These are phyloP conservation scores for Nephila pilipes DNA, from an alignment of 1,140 invertebrate genomes.

Conservation along the genomic window DNA sequence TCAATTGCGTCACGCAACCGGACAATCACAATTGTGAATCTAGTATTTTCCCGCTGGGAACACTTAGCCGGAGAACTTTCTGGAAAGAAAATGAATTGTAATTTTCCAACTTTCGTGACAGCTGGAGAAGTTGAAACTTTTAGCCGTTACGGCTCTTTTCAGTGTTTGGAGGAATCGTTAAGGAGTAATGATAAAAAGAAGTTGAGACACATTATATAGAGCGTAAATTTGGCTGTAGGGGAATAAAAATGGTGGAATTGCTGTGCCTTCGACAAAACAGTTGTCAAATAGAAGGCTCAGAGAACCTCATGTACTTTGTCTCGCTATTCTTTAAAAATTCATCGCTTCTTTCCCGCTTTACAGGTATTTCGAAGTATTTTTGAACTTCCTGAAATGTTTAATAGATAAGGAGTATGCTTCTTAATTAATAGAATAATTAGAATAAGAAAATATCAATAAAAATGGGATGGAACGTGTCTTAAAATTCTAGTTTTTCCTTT, in stretches of 20 bases:
- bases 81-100: conserved; percentile 44
- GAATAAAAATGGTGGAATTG: background rate
- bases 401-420: too few species aligned
- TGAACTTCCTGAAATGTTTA: too few species aligned
- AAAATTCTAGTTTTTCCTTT: too few species aligned
- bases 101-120: conserved; percentile 26
- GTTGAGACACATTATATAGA: background rate
- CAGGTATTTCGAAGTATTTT: too few species aligned
- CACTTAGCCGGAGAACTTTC: conserved; percentile 39
- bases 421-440: too few species aligned
- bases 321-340: background rate
- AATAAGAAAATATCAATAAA: too few species aligned
- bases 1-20: conserved; percentile 56
- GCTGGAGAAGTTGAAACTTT: background rate
- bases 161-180: background rate
- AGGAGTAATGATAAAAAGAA: background rate
- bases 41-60: conserved; percentile 42
- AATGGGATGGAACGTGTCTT: too few species aligned
- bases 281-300: background rate
- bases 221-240: background rate
- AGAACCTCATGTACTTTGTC: background rate
- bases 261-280: conserved; percentile 1
- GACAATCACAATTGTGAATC: conserved; percentile 58
- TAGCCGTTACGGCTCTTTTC: conserved; percentile 24
- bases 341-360: too few species aligned